A percentile compares a stretch with the other conserved stretches of the same genome.
Conservation (phyloP, 2,797 vertebrate species). For the Sebastes jordani region DNA sequence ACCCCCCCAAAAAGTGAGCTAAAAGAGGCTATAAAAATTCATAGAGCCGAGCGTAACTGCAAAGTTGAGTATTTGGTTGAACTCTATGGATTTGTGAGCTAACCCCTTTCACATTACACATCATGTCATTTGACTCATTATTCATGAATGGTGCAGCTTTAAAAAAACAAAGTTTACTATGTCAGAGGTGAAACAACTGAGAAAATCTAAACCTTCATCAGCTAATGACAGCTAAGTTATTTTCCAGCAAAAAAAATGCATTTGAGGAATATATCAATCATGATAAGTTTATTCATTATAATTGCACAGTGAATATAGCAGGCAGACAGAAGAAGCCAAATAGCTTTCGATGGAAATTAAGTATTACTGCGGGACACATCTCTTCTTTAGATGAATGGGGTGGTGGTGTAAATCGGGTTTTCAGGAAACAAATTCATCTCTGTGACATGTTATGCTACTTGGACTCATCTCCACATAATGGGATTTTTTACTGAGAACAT, state of each 20-base stretch:
- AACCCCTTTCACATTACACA: not conserved
- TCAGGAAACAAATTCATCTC: conserved; percentile 26
- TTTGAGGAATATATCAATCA: conserved; percentile 16
- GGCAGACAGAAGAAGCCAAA: conserved; percentile 8
- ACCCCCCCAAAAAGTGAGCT: not conserved
- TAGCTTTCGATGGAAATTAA: conserved; percentile 31
- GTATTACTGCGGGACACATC: not conserved
- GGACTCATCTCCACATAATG: conserved; percentile 37
- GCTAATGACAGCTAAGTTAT: conserved; percentile 23
- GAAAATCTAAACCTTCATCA: not conserved
- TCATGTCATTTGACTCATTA: not conserved
- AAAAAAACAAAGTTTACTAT: not conserved
- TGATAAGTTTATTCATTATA: not conserved
- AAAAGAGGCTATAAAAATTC: not conserved
- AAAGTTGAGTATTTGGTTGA: not conserved
- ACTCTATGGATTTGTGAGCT: not conserved
- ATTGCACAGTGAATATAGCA: not conserved
- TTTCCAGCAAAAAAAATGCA: conserved; percentile 12
- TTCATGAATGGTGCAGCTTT: conserved; percentile 4
- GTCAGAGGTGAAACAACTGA: not conserved
- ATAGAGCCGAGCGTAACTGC: not conserved
- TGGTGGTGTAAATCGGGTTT: conserved; percentile 8
- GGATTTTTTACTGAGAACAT: conserved; percentile 35
- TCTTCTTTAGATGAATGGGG: conserved; percentile 9
- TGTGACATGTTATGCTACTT: conserved; percentile 19